Conservation (phyloP, 2,797 vertebrate genomes). For the Chlorospingus semifuscus region DNA sequence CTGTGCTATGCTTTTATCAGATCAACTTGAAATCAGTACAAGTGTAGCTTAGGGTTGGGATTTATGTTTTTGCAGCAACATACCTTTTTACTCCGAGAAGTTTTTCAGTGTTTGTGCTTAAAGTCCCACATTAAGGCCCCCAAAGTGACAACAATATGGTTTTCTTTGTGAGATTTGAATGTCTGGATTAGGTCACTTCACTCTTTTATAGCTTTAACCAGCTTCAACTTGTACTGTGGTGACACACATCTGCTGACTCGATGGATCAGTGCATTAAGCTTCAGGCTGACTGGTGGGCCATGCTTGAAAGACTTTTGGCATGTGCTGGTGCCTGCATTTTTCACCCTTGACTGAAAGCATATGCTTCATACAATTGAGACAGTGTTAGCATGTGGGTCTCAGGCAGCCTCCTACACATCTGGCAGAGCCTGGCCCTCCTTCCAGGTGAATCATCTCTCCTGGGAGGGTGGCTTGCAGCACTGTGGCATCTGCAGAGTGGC, state of each 20-base stretch:
- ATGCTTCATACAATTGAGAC: conserved; percentile 93
- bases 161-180: conserved; percentile 78
- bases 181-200: conserved; percentile 86
- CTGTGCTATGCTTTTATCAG: conserved; percentile 63
- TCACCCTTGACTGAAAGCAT: conserved; percentile 98
- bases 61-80: background rate
- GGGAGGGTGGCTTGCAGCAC: conserved; percentile 87
- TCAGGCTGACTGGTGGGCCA: conserved; percentile 90
- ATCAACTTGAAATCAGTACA: conserved; percentile 57
- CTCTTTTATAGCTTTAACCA: conserved; percentile 85
- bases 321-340: conserved; percentile 92
- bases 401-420: conserved; percentile 93
- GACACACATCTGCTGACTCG: conserved; percentile 93
- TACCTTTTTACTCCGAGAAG: conserved; percentile 30
- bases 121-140: conserved; percentile 54
- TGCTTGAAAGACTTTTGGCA: conserved; percentile 96
- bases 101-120: conserved; percentile 46
- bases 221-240: conserved; percentile 90
- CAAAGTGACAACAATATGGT: conserved; percentile 65
- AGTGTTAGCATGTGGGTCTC: conserved; percentile 88
- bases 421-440: conserved; percentile 89
- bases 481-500: conserved; percentile 89
- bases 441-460: conserved; percentile 93
- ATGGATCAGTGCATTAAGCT: conserved; percentile 83
- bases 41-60: conserved; percentile 49